These are phyloP conservation scores for Rhipidura dahli DNA, from an alignment of 2,113 vertebrate genomes.

Conservation along the genomic window DNA sequence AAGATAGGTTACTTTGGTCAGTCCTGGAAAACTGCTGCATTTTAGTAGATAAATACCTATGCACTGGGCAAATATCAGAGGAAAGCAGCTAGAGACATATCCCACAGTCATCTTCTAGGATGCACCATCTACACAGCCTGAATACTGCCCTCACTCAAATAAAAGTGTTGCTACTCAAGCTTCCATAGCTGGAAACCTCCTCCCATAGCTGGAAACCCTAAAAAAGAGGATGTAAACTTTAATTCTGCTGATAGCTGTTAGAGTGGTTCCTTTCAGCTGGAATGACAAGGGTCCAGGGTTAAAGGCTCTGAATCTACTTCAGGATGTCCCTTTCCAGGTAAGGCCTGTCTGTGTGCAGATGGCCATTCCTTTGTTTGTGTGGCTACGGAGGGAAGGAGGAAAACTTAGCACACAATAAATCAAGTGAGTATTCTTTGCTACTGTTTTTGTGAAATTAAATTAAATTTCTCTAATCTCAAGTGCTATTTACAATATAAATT, in stretches of 20 bases:
- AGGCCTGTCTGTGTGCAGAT: background rate
- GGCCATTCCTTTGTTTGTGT: background rate
- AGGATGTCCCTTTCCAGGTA: background rate
- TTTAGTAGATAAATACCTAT: background rate
- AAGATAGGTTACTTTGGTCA: background rate
- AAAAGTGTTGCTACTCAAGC: background rate
- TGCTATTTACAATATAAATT: background rate
- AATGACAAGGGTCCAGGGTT: background rate
- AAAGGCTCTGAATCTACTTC: background rate
- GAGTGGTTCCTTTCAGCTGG: background rate
- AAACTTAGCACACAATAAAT: background rate
- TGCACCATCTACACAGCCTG: background rate
- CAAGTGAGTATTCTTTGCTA: background rate
- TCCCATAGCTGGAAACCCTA: background rate
- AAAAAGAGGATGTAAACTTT: background rate
- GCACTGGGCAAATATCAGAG: background rate
- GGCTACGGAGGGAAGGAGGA: background rate
- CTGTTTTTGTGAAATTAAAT: slow-evolving; percentile 6
- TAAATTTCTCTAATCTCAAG: background rate
- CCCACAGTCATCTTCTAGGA: background rate
- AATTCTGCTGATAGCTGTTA: background rate
- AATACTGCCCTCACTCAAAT: background rate
- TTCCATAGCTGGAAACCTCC: background rate
- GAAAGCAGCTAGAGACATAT: background rate
- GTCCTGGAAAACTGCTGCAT: background rate